phyloP scores from a whole-genome alignment of 53 echinoderm and acorn worm genomes.

The Echinarachnius parma region DNA sequence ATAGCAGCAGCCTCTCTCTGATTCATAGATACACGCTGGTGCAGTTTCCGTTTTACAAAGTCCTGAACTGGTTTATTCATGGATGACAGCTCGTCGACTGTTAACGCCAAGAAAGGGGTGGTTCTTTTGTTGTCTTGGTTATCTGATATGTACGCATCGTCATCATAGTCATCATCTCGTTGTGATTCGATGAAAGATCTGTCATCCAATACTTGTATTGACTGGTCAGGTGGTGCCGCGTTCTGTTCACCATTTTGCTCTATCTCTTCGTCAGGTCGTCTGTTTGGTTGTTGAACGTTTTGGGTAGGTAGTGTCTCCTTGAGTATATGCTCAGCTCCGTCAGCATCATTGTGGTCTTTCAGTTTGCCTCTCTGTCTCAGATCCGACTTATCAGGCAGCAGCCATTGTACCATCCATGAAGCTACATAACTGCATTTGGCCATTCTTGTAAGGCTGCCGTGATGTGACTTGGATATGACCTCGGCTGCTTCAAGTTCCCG shows the following conservation, averaged over 20 bases:
- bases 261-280: not conserved
- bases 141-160: not conserved
- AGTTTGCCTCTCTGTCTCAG: constrained; percentile 1
- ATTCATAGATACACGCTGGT: not conserved
- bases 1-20: not conserved
- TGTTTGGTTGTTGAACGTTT: too few species aligned
- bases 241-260: constrained; percentile 7
- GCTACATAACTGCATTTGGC: not conserved
- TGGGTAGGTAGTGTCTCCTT: too few species aligned
- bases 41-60: not conserved
- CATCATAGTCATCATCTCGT: constrained; percentile 17
- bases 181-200: constrained; percentile 7
- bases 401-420: constrained; percentile 33
- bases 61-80: not conserved
- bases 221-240: not conserved
- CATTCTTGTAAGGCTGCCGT: constrained; percentile 39
- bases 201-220: constrained; percentile 15
- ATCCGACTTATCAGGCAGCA: constrained; percentile 15
- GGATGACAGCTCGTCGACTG: not conserved
- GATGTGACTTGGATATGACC: constrained; percentile 59
- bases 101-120: not conserved
- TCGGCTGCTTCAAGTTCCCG: not conserved
- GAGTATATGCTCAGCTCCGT: not conserved
- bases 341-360: not conserved
- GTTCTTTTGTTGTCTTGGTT: not conserved